A percentile compares a stretch with the other conserved stretches of the same genome.
Evolutionary conservation across 2,888 invertebrate species (phyloP).

Genomic region (Anticlea derivata): DNA sequence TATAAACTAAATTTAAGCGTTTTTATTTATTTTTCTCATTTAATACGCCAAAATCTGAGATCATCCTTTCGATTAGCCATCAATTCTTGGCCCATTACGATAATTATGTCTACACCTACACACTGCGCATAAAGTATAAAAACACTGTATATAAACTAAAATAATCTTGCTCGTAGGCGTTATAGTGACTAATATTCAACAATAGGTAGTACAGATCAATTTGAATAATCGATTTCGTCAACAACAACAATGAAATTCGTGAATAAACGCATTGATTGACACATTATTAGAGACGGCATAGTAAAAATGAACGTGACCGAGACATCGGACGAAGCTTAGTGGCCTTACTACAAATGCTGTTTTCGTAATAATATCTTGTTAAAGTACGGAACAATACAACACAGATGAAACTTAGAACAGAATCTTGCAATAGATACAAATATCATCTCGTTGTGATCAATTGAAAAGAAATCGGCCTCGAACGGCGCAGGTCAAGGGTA

Average conservation of each 20-base stretch:
- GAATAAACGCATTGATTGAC: slow-evolving; percentile 21
- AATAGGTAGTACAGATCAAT: neutral
- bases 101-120: slow-evolving; percentile 5
- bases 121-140: neutral
- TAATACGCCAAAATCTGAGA: neutral
- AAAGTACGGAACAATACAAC: slow-evolving; percentile 27
- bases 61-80: slow-evolving; percentile 3
- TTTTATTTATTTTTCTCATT: no score
- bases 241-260: slow-evolving; percentile 7
- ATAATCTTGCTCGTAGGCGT: neutral
- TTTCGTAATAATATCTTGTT: slow-evolving; percentile 24
- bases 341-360: slow-evolving; percentile 5
- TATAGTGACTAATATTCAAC: neutral
- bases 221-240: slow-evolving; percentile 9
- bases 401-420: slow-evolving; percentile 25
- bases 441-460: slow-evolving; percentile 38
- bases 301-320: slow-evolving; percentile 20
- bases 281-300: slow-evolving; percentile 11
- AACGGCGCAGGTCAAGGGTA: slow-evolving; percentile 44
- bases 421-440: slow-evolving; percentile 35
- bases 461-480: slow-evolving; percentile 44
- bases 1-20: no score
- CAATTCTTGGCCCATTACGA: slow-evolving; percentile 1
- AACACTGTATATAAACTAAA: neutral
- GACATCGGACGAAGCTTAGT: slow-evolving; percentile 16